Percentiles rank a stretch among this genome's conserved stretches.
phyloP scores from a whole-genome alignment of 2,888 invertebrate genomes.

The Lasioglossum leucozonium region DNA sequence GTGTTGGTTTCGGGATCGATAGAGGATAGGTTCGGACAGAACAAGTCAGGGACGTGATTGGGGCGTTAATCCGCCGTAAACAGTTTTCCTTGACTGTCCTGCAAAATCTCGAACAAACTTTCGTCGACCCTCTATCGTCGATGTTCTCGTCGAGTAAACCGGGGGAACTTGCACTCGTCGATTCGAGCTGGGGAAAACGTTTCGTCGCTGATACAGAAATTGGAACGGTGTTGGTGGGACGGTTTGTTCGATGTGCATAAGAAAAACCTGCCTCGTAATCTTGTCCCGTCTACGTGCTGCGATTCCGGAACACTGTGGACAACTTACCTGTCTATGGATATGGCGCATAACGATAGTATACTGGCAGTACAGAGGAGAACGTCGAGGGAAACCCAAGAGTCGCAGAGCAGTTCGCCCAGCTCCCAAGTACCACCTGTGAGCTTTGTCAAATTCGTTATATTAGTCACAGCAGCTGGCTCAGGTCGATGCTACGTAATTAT shows the following conservation, averaged over 20 bases:
- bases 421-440: constrained; percentile 91
- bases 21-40: not conserved
- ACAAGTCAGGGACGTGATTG: constrained; percentile 25
- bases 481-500: not conserved
- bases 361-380: constrained; percentile 97
- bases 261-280: constrained; percentile 57
- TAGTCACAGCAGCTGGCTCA: constrained; percentile 5
- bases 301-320: constrained; percentile 40
- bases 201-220: not conserved
- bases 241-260: constrained; percentile 2
- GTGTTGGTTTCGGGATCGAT: constrained; percentile 22
- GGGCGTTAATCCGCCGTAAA: constrained; percentile 8
- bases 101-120: constrained; percentile 32
- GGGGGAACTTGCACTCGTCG: not conserved
- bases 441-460: constrained; percentile 63
- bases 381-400: constrained; percentile 96
- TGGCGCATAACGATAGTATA: constrained; percentile 96
- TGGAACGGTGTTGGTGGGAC: not conserved
- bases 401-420: constrained; percentile 94
- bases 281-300: constrained; percentile 66
- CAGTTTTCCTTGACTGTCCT: not conserved
- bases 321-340: constrained; percentile 91
- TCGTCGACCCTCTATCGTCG: not conserved
- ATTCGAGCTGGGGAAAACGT: not conserved
- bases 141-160: not conserved